Base-by-base conservation (phyloP, 2,113 vertebrate genomes). In the Scomber colias region DNA sequence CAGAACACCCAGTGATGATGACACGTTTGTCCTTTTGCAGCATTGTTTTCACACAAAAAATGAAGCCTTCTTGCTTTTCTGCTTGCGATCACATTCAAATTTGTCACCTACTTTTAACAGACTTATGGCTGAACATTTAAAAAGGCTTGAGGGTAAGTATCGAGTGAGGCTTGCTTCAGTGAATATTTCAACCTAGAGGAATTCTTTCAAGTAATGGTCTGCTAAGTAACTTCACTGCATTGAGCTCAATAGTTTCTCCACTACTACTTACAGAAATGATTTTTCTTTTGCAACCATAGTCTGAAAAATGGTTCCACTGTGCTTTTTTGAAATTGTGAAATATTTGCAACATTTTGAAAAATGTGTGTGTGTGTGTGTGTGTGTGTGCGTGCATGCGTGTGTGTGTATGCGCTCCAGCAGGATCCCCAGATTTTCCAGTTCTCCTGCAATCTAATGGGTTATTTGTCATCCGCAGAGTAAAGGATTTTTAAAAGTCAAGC, bases 401-500 rank as follows among this genome's bases (percentile, higher is more conserved):
- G 65, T 51, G 53, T 31, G 44, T 21, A 21, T 19, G 16, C 16
- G 51, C 66, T 64, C 61, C 68, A 50, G 75, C 53, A 19, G 73
- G 56, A 65, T 77, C 77, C 88, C 81, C 88, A 91, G 81, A 84
- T 90, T 93, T 92, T 89, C 80, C 87, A 89, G 85, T 81, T 90
- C 90, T 91, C 84, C 86, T 89, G 68, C 88, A 88, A 83, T 93
- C 93, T 91, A 91, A 93, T 89, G 91, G 91, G 93, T 95, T 95
- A 94, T 95, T 95, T 95, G 93, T 95, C 94, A 95, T 95, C 93
- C 90, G 90, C 87, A 90, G 91, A 94, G 93, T 95, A 95, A 96
- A 95, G 94, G 95, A 95, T 96, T 95, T 95, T 95, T 95, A 95
- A 95, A 95, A 96, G 94, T 96, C 94, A 95, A 94, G 93, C 94